Evolutionary conservation across 92 coral and sea anemone species (phyloP), one percentile per base, ranked within the genome.

Genomic region (Epizoanthus rinbou): DNA sequence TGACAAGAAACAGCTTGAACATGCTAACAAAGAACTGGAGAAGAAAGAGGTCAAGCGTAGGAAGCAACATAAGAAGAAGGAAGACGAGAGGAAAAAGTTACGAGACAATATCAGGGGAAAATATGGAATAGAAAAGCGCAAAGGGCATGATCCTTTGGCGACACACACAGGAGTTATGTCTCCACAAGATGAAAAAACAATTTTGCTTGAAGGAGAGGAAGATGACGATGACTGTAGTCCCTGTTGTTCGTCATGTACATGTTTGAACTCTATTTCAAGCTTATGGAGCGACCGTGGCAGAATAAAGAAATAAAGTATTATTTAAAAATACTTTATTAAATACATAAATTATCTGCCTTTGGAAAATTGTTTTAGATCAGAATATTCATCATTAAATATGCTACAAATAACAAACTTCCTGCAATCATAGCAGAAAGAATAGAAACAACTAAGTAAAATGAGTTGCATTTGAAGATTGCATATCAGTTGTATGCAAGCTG

Each of bases 61-160:
- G 37, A 89, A 87, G 85, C 89, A 87, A 68, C 86, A 91, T 64
- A 64, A 81, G 22, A 74, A 78, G 28, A 72, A 76, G 71, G 98
- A 93, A 64, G 82, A 70, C 5, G 67, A 84, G 22, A 87, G 98
- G 70, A 80, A 90, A 64, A 89, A 83, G 69, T 15, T 74, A 25
- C 73, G 98, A 13, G 71, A 74, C 15, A 74, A 83, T 24, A 93
- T 93, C 5, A 80, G 92, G 60, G 85, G 72, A 60, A 93, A 93
- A 22, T 93, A 93, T 64, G 98, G 98, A n/a, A 93, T 93, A 14
- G 74, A 82, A 69, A 91, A 89, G 68, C 88, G 95, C 69, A 87
- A 85, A 82, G 75, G 87, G 15, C 95, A 93, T 54, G 90, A 91
- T 7, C 90, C 98, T 0, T 79, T 83, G 6, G 91, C 82, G 18